Conservation (phyloP, 2,113 vertebrate species). For the Isichthys henryi region DNA sequence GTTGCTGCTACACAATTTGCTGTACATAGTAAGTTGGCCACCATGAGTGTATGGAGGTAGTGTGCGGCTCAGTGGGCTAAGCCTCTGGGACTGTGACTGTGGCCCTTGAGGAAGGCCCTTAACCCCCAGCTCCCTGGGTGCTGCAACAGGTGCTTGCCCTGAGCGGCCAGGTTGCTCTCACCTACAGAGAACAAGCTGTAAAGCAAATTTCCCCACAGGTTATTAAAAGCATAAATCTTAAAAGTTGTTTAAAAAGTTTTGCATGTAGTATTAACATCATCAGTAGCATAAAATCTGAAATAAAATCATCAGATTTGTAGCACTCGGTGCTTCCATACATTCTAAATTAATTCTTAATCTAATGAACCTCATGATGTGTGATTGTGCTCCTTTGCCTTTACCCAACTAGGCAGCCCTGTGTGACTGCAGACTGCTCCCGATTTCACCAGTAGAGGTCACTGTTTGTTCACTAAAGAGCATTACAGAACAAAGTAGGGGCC, state of each 20-base stretch:
- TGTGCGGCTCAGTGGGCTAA: too few relatives aligned
- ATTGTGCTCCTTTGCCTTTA: not conserved
- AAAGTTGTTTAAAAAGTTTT: not conserved
- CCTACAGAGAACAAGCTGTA: too few relatives aligned
- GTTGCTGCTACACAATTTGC: not conserved
- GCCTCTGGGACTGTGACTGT: too few relatives aligned
- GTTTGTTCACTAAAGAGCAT: constrained; percentile 27
- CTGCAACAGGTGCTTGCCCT: too few relatives aligned
- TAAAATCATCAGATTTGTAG: not conserved
- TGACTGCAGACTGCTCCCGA: not conserved
- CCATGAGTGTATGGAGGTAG: not conserved
- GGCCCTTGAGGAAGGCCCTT: too few relatives aligned
- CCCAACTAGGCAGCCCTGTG: not conserved
- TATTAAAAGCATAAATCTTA: not conserved
- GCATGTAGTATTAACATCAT: too few relatives aligned
- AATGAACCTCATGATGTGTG: not conserved
- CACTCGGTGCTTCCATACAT: not conserved
- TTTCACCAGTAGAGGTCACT: constrained; percentile 37
- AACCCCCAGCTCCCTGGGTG: too few relatives aligned
- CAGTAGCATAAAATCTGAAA: not conserved
- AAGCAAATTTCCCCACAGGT: too few relatives aligned
- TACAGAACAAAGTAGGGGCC: not conserved
- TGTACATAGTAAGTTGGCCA: not conserved
- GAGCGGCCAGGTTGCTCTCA: too few relatives aligned
- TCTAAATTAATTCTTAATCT: not conserved